phyloP scores from a whole-genome alignment of 1,140 invertebrate genomes.

The Medauroidea extradentata region DNA sequence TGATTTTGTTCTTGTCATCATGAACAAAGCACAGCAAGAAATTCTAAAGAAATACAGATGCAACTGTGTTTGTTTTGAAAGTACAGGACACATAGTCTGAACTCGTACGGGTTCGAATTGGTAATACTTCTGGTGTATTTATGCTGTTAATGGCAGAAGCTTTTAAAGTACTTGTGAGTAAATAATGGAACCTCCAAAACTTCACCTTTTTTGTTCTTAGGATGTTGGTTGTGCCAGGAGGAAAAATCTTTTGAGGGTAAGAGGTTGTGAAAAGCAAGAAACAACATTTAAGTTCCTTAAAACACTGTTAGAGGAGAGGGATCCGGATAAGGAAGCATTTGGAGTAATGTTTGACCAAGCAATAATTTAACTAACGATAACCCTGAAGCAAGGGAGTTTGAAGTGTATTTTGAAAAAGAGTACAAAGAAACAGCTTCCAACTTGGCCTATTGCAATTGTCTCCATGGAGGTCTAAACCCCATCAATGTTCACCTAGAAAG shows the following conservation, averaged over 20 bases:
- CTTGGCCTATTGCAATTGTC: too few relatives aligned
- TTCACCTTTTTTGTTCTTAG: slow-evolving; percentile 21
- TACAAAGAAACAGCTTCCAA: too few relatives aligned
- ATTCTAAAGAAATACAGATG: slow-evolving; percentile 22
- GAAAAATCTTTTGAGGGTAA: slow-evolving; percentile 23
- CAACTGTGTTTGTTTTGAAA: slow-evolving; percentile 21
- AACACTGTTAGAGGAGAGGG: neutral
- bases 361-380: too few relatives aligned
- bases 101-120: slow-evolving; percentile 26
- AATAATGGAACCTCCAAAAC: slow-evolving; percentile 4
- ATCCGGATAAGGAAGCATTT: neutral
- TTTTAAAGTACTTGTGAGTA: neutral
- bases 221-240: slow-evolving; percentile 16
- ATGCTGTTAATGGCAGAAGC: slow-evolving; percentile 11
- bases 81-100: slow-evolving; percentile 24
- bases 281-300: neutral
- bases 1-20: slow-evolving; percentile 23
- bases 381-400: too few relatives aligned
- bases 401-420: too few relatives aligned
- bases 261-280: too few relatives aligned
- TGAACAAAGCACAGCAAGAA: slow-evolving; percentile 17
- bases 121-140: slow-evolving; percentile 20
- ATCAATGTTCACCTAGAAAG: slow-evolving; percentile 3
- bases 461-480: neutral
- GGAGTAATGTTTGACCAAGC: neutral